Evolutionary conservation across 2,888 invertebrate species (phyloP), one percentile per base, ranked within the genome.

Genomic region (Chrysolina oricalcia): DNA sequence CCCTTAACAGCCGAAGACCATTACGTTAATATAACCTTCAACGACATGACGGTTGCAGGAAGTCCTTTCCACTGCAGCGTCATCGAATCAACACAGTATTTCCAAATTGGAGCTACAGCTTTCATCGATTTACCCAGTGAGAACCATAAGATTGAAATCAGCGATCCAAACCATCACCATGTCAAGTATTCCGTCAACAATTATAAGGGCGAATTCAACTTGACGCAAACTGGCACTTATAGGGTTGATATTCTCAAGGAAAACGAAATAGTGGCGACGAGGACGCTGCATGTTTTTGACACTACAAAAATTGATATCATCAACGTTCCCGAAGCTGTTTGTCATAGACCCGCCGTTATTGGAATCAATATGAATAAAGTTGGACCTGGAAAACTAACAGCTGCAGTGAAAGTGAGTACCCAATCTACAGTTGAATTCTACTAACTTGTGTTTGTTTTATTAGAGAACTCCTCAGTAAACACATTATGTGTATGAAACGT

Each of bases 21-120:
- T 88, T 96, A 94, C 83, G 97, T 98, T 15, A 97, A 97, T 77
- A 97, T 98, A 79, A 97, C 97, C 0, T 98, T 98, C 89, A 98
- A 98, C 86, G 97, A 97, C 84, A 96, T 96, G 85, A 92, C 96
- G 40, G 97, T 97, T 2, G 94, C 95, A 73, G 97, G 97, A 27
- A 97, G 96, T 88, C 97, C 97, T 11, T 97, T 97, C 90, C 94
- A 95, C 81, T 97, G 97, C 85, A 87, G 89, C 35, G 90, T 91
- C 0, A 85, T 90, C 81, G 95, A 94, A 85, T 92, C 93, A 0
- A 92, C 93, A 10, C 94, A 94, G 77, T 93, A 92, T 86, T 91
- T 95, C 67, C 95, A 96, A 85, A 93, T 94, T 48, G 93, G 92
- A 87, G 82, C 87, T 3, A 81, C 86, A 82, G 93, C 92, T 10